Evolutionary conservation across 2,113 vertebrate genomes (phyloP).

Genomic region (Alaudala cheleensis): DNA sequence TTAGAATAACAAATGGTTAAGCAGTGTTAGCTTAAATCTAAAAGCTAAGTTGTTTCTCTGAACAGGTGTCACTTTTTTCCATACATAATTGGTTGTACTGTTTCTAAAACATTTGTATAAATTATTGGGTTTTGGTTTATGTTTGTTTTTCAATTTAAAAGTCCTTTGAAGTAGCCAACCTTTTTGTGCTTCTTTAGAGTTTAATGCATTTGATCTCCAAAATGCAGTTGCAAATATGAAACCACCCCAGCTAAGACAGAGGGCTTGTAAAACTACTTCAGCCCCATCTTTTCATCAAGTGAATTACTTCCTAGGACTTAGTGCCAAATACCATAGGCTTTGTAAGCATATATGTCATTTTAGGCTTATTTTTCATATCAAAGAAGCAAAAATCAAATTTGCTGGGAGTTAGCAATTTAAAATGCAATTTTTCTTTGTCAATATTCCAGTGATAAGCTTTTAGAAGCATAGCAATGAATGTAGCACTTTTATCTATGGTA

Average conservation of each 20-base stretch:
- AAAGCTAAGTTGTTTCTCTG: conserved; percentile 27
- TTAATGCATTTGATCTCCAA: conserved; percentile 56
- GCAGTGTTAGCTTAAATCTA: background rate
- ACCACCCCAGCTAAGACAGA: background rate
- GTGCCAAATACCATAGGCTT: background rate
- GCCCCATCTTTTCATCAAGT: background rate
- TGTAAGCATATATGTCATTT: background rate
- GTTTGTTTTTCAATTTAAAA: conserved; percentile 54
- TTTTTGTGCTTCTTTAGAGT: background rate
- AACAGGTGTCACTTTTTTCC: conserved; percentile 29
- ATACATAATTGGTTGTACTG: background rate
- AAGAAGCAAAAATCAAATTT: background rate
- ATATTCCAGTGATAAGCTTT: background rate
- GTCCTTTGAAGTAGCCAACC: conserved; percentile 31
- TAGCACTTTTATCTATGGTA: background rate
- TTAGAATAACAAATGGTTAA: conserved; percentile 56
- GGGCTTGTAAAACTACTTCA: background rate
- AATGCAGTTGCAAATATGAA: conserved; percentile 5
- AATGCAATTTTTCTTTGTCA: background rate
- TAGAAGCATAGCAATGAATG: background rate
- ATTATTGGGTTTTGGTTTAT: conserved; percentile 9
- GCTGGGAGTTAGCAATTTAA: background rate
- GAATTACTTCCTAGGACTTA: background rate
- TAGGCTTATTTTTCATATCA: background rate
- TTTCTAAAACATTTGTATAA: conserved; percentile 19